phyloP scores from a whole-genome alignment of 2,888 invertebrate genomes.

The Leptinotarsa juncta region DNA sequence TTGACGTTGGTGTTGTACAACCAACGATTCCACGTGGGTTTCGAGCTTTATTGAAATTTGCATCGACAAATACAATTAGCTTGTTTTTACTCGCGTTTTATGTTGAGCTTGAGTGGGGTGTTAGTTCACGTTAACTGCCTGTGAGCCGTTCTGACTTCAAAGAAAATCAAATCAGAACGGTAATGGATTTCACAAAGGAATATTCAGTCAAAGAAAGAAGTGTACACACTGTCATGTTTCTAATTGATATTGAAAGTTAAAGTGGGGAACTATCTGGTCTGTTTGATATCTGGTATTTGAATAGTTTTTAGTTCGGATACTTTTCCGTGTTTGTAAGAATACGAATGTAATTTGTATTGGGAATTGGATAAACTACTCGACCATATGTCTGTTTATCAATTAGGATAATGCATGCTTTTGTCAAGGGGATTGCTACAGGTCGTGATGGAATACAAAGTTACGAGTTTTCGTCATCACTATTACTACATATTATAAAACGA shows the following conservation, averaged over 20 bases:
- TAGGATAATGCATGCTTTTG: not conserved
- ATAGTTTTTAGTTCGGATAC: not conserved
- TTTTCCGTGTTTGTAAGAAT: not conserved
- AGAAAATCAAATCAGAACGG: slow-evolving; percentile 48
- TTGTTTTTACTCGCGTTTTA: slow-evolving; percentile 47
- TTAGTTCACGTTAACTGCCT: slow-evolving; percentile 46
- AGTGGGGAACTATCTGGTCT: slow-evolving; percentile 19
- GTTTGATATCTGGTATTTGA: slow-evolving; percentile 5
- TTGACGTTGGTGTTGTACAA: slow-evolving; percentile 37
- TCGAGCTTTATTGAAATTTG: slow-evolving; percentile 48
- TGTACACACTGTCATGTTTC: slow-evolving; percentile 22
- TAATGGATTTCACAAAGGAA: slow-evolving; percentile 44
- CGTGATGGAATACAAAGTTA: too few species aligned
- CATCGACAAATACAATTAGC: slow-evolving; percentile 50
- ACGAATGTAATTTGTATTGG: not conserved
- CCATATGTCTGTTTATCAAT: not conserved
- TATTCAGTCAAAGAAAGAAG: slow-evolving; percentile 40
- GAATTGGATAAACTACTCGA: not conserved
- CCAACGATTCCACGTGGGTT: slow-evolving; percentile 31
- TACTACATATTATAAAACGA: too few species aligned
- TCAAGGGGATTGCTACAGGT: too few species aligned
- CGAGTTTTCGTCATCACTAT: too few species aligned
- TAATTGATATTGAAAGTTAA: slow-evolving; percentile 25
- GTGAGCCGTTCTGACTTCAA: slow-evolving; percentile 42
- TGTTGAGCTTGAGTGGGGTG: slow-evolving; percentile 39